Base-by-base conservation (phyloP, 1,140 invertebrate species). In the Bombus polaris region DNA sequence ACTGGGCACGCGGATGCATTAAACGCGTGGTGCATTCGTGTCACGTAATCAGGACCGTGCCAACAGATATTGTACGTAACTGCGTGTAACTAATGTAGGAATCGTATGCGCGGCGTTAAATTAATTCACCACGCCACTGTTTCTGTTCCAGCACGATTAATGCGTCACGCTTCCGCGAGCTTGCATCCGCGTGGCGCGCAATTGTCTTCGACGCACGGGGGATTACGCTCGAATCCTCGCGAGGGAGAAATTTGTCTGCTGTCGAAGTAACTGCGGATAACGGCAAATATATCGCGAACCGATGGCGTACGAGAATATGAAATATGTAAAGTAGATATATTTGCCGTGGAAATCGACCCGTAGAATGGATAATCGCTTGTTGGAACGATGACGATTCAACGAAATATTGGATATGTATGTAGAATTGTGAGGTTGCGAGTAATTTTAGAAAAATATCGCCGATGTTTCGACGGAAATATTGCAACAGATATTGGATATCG, bases 51-150 rank as follows among this genome's bases (percentile, higher is more conserved):
- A 83, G 83, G 44, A 37, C 74, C 66, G 83, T 39, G 87, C 83
- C 87, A 88, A 85, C 88, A 89, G 88, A 89, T 89, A 89, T 86
- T 82, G 83, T 80, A 89, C 77, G 88, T 90, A 90, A 90, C 88
- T 90, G 85, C 78, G 85, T 87, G 89, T 89, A 87, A 89, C 88
- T 90, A 90, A 90, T 90, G 89, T 89, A 72, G 81, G 77, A 79
- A 82, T 74, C 85, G 83, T 87, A 90, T 76, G 85, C 71, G 78
- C 35, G 53, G 81, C 76, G 78, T 80, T 86, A 89, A 87, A 90
- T 90, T 90, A 90, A 90, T 90, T 89, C 81, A 90, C 82, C 88
- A 35, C 65, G 73, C 37, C 35, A 71, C 78, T 79, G 88, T 77
- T 89, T 89, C 88, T 87, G 81, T 87, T 85, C 42, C 87, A 72